These are phyloP conservation scores for Malacoctenus gilli DNA, from an alignment of 2,797 vertebrate genomes.

Conservation along the genomic window DNA sequence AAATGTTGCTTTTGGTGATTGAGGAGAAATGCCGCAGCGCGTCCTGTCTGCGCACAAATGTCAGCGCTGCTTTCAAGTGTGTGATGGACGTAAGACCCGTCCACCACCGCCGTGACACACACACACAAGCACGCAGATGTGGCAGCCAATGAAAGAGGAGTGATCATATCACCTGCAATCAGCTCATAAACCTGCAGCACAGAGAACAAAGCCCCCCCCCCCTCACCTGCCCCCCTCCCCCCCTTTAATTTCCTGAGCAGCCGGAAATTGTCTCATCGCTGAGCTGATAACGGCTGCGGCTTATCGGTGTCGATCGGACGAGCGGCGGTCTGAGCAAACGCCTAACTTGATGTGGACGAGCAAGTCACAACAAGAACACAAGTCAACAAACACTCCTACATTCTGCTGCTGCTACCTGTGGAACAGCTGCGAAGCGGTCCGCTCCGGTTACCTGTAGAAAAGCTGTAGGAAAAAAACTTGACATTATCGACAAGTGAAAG, in stretches of 20 bases:
- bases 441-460: too few relatives aligned
- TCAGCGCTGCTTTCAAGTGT: conserved; percentile 58
- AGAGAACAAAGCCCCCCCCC: too few relatives aligned
- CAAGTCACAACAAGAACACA: too few relatives aligned
- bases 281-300: conserved; percentile 69
- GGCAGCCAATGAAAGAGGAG: conserved; percentile 45
- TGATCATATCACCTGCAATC: conserved; percentile 73
- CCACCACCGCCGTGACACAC: conserved; percentile 32
- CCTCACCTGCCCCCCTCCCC: conserved; percentile 13
- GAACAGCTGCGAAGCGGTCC: too few relatives aligned
- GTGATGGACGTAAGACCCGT: conserved; percentile 41
- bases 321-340: too few relatives aligned
- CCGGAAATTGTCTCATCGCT: conserved; percentile 88
- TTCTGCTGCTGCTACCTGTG: too few relatives aligned
- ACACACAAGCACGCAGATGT: too few relatives aligned
- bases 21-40: neutral
- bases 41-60: conserved; percentile 39
- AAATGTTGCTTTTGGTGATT: too few relatives aligned
- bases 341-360: too few relatives aligned
- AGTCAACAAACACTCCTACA: too few relatives aligned
- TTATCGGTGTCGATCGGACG: conserved; percentile 55
- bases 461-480: too few relatives aligned
- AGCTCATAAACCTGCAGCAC: conserved; percentile 72
- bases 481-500: too few relatives aligned
- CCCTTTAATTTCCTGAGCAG: conserved; percentile 93